Evolutionary conservation across 2,113 vertebrate species (phyloP), one percentile per base, ranked within the genome.

Genomic region (Mus pahari): DNA sequence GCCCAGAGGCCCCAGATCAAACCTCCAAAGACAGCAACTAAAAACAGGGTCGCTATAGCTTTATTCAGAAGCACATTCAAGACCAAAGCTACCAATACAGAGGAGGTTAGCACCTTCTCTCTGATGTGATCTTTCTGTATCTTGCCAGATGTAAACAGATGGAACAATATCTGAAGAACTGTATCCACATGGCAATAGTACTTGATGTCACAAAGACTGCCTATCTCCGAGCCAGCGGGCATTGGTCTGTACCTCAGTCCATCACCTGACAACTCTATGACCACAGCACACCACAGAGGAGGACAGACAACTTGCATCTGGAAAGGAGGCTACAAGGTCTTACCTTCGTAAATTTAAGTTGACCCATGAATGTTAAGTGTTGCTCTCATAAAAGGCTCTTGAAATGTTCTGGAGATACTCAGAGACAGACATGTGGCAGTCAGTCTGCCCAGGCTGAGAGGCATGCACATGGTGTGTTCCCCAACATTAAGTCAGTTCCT

Each of bases 361-460:
- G 68, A 60, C 64, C 33, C 17, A 14, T 33, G 53, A 55, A 78
- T 58, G 22, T 71, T 58, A 86, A 13, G 24, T 78, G 17, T 70
- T 93, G 31, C 84, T 96, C 73, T 70, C 81, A 31, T 87, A 66
- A 70, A 94, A 96, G 53, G 1, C 28, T 74, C 74, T 86, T 92
- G 28, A 53, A 90, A 78, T 24, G 83, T n/a, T 64, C 14, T 82
- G 39, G 33, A 90, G 73, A 50, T 58, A 91, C 71, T 94, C 70
- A 88, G 60, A 90, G 66, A 92, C 79, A 62, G 50, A 79, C 68
- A 66, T 36, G 36, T 36, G 50, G 73, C 33, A 73, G 82, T 26
- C 64, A 10, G 33, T 60, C 4, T 75, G 3, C 73, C n/a, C 90
- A 36, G 20, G 28, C 42, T 92, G 19, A 78, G n/a, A 84, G 55